A percentile compares a stretch with the other conserved stretches of the same genome.
phyloP scores from a whole-genome alignment of 2,113 vertebrate genomes.

The Alosa alosa region DNA sequence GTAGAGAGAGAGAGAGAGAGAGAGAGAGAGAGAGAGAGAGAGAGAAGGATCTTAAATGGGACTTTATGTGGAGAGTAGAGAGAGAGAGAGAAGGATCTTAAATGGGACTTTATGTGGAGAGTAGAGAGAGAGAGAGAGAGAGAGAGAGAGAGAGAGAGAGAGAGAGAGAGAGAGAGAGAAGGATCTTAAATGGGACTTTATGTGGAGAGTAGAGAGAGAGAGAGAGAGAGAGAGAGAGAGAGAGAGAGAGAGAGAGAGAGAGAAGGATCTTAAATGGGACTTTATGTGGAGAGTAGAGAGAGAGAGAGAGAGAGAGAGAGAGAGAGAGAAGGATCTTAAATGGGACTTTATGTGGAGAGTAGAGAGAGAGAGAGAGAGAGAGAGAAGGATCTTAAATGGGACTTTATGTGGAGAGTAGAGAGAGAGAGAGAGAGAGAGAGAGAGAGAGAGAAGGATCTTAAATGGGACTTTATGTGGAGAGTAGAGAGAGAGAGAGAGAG shows the following conservation, averaged over 20 bases:
- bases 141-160: neutral
- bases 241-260: neutral
- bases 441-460: neutral
- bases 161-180: neutral
- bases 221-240: neutral
- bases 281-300: no score
- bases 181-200: no score
- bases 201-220: neutral
- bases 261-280: no score
- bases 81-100: neutral
- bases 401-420: no score
- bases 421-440: neutral
- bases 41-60: no score
- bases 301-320: neutral
- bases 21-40: neutral
- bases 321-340: no score
- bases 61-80: no score
- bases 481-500: neutral
- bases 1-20: neutral
- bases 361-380: neutral
- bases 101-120: no score
- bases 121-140: neutral
- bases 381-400: no score
- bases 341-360: no score
- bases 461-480: no score